A percentile compares a stretch with the other conserved stretches of the same genome.
These are phyloP conservation scores for Agelastica alni DNA, from an alignment of 2,888 invertebrate genomes.

Conservation along the genomic window DNA sequence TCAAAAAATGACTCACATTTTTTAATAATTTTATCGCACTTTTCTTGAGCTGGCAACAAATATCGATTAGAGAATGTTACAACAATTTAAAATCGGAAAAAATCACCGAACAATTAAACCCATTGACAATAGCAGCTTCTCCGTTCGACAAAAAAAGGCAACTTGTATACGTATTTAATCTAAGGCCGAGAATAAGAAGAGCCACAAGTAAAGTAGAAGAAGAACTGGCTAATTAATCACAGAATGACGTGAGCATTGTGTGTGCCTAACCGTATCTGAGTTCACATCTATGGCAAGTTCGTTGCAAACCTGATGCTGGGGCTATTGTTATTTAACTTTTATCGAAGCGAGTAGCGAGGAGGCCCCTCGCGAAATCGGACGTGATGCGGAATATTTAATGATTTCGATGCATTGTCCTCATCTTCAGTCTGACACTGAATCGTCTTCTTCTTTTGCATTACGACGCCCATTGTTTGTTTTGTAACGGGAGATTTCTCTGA, in stretches of 20 bases:
- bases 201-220: conserved; percentile 30
- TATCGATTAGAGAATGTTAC: too few relatives aligned
- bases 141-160: background rate
- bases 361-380: conserved; percentile 50
- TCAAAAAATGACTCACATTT: too few relatives aligned
- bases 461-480: conserved; percentile 45
- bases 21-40: too few relatives aligned
- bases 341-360: conserved; percentile 44
- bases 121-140: background rate
- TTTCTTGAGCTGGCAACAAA: too few relatives aligned
- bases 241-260: conserved; percentile 49
- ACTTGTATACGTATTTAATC: background rate
- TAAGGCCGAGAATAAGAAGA: conserved; percentile 5
- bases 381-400: conserved; percentile 51
- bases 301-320: conserved; percentile 46
- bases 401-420: conserved; percentile 48
- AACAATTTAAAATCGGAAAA: background rate
- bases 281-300: conserved; percentile 46
- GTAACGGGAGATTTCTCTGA: conserved; percentile 42
- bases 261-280: conserved; percentile 47
- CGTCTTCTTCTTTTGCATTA: conserved; percentile 45
- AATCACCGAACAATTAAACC: background rate
- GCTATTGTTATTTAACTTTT: conserved; percentile 48
- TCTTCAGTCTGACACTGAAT: conserved; percentile 44
- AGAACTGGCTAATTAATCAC: conserved; percentile 49